Percentiles rank a stretch among this genome's conserved stretches.
Evolutionary conservation across 2,797 vertebrate species (phyloP).

Genomic region (Phoxinus dragarum): DNA sequence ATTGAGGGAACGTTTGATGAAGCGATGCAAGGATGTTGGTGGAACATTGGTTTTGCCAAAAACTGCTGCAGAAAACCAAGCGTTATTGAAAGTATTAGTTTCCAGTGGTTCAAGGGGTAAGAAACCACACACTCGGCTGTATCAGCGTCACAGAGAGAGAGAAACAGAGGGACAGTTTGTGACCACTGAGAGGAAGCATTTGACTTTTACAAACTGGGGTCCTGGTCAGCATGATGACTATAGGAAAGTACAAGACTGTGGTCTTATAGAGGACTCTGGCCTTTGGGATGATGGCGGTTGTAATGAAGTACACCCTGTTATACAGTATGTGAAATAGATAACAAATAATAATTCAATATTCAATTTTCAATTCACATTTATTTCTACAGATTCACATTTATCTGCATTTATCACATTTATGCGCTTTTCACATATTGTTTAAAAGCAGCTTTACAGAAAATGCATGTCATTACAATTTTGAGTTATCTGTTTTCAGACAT

Average conservation of each 20-base stretch:
- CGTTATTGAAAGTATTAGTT: not conserved
- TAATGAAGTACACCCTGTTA: not conserved
- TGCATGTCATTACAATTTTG: too few species aligned
- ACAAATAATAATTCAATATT: not conserved
- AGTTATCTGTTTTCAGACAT: too few species aligned
- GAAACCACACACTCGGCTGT: not conserved
- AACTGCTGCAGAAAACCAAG: conserved; percentile 36
- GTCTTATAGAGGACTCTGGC: not conserved
- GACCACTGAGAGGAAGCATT: not conserved
- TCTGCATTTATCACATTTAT: too few species aligned
- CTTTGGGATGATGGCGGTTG: conserved; percentile 42
- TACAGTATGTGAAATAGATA: conserved; percentile 46
- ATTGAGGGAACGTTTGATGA: conserved; percentile 1
- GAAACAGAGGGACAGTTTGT: conserved; percentile 35
- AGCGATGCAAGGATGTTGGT: not conserved
- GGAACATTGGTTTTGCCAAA: conserved; percentile 32
- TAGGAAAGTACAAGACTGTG: conserved; percentile 21
- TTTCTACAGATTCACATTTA: too few species aligned
- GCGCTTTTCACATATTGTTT: too few species aligned
- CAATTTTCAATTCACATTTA: not conserved
- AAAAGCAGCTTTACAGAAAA: too few species aligned
- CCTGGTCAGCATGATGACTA: conserved; percentile 25
- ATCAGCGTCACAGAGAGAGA: conserved; percentile 40
- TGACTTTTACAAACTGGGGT: conserved; percentile 37
- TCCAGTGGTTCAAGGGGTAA: not conserved